A percentile compares a stretch with the other conserved stretches of the same genome.
Conservation (phyloP, 64 coral and sea anemone species). For the Anthopleura sola region DNA sequence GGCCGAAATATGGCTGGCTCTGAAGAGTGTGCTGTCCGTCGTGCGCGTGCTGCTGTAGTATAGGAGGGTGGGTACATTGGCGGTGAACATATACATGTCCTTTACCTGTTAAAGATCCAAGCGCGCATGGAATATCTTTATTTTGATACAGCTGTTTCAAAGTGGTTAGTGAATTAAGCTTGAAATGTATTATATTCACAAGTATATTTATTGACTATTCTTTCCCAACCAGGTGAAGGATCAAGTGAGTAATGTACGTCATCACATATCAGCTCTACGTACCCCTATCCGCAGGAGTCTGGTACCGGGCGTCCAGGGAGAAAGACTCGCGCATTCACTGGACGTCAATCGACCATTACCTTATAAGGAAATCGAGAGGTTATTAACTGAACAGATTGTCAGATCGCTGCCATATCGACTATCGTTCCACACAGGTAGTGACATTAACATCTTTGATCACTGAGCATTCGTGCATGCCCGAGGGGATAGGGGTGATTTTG, state of each 20-base stretch:
- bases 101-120: no score
- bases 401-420: background rate
- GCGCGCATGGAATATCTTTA: no score
- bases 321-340: slow-evolving; percentile 1
- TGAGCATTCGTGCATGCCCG: no score
- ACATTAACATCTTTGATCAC: background rate
- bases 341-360: slow-evolving; percentile 15
- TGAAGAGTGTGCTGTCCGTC: no score
- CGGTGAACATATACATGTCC: no score
- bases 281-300: slow-evolving; percentile 6
- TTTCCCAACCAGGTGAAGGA: background rate
- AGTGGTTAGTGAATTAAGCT: no score
- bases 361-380: slow-evolving; percentile 7
- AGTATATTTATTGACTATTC: background rate
- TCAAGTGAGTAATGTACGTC: background rate
- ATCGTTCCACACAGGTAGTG: slow-evolving; percentile 14
- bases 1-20: no score
- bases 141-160: no score
- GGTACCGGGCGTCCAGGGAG: slow-evolving; percentile 7
- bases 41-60: no score
- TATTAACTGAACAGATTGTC: background rate
- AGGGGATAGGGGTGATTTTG: no score
- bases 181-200: no score
- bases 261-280: background rate
- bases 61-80: no score